Evolutionary conservation across 2,113 vertebrate genomes (phyloP).

Genomic region (Eurystomus gularis): DNA sequence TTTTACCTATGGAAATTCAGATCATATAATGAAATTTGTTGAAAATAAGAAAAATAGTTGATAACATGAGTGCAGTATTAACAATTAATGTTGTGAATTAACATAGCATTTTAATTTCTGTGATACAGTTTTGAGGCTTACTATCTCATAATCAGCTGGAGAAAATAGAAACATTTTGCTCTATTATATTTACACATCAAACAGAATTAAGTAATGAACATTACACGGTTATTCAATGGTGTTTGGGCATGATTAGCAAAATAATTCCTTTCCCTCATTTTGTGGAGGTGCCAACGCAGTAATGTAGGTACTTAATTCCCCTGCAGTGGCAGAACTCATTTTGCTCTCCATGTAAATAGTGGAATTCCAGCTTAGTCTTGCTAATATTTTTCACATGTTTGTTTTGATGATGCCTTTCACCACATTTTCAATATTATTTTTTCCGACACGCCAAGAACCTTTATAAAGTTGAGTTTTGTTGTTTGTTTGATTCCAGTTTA

Average conservation of each 20-base stretch:
- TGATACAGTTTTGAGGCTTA: not conserved
- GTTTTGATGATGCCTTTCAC: not conserved
- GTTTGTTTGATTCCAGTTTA: not conserved
- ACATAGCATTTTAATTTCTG: not conserved
- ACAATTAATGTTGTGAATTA: not conserved
- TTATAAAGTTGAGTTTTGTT: not conserved
- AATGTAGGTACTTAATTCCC: not conserved
- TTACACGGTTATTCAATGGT: not conserved
- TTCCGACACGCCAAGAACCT: no score
- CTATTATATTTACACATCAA: not conserved
- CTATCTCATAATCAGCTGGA: not conserved
- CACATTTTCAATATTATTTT: not conserved
- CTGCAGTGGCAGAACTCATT: not conserved
- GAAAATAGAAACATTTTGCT: not conserved
- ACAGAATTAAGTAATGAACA: not conserved
- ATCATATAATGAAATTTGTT: not conserved
- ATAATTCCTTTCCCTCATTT: not conserved
- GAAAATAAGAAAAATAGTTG: not conserved
- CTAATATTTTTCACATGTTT: not conserved
- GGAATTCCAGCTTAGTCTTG: not conserved
- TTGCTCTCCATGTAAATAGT: not conserved
- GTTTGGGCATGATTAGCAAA: not conserved
- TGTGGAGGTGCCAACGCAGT: not conserved
- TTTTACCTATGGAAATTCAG: not conserved
- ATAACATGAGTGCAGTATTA: not conserved